Evolutionary conservation across 2,888 invertebrate genomes (phyloP).

Genomic region (Tricholauxania praeusta): DNA sequence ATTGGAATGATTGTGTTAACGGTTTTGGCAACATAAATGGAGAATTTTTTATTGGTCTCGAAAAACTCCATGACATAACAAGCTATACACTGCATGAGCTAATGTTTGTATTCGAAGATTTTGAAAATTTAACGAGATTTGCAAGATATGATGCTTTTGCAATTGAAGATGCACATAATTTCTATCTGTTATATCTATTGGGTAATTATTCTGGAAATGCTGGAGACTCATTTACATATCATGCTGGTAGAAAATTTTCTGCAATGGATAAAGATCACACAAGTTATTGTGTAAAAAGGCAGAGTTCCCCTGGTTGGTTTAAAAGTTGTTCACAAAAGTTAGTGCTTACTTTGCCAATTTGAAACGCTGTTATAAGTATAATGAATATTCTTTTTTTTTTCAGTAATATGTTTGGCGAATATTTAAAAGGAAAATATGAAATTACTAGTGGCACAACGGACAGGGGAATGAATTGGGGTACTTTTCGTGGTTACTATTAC

Average conservation of each 20-base stretch:
- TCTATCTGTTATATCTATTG: conserved; percentile 60
- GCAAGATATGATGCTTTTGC: conserved; percentile 74
- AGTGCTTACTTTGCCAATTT: background rate
- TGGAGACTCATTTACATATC: conserved; percentile 13
- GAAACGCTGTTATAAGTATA: too few relatives aligned
- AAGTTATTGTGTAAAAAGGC: background rate
- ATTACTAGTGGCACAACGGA: too few relatives aligned
- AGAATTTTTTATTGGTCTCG: conserved; percentile 77
- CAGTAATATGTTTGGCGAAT: too few relatives aligned
- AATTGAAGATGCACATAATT: conserved; percentile 73
- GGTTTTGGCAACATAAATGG: conserved; percentile 76
- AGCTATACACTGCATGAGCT: conserved; percentile 68
- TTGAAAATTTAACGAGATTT: conserved; percentile 69
- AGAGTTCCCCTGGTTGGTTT: conserved; percentile 9
- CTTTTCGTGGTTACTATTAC: too few relatives aligned
- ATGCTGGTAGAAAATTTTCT: conserved; percentile 10
- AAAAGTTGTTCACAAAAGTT: background rate
- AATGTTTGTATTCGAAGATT: conserved; percentile 73
- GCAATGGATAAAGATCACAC: conserved; percentile 6
- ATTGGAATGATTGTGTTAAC: conserved; percentile 73
- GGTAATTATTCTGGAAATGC: conserved; percentile 13
- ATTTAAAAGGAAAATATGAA: too few relatives aligned
- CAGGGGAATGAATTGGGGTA: too few relatives aligned
- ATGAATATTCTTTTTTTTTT: too few relatives aligned
- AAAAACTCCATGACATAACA: conserved; percentile 70